Base-by-base conservation (phyloP, 2,113 vertebrate genomes). In the Ammodramus savannarum region DNA sequence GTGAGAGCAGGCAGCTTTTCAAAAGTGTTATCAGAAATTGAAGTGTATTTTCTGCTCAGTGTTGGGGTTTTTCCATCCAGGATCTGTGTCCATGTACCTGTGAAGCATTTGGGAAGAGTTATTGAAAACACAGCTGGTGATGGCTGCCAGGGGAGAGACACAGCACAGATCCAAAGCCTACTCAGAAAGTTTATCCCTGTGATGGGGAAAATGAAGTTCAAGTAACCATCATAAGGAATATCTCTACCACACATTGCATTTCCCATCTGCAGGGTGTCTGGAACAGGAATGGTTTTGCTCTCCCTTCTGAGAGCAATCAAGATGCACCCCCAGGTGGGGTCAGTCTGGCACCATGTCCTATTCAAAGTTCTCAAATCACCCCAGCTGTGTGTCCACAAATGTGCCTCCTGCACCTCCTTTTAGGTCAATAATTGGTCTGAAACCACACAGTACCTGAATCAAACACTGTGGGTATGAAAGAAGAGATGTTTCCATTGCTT, bases 121-220 rank as follows among this genome's bases (percentile, higher is more conserved):
- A 65, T 6, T 85, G 82, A 78, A 91, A 91, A 61, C 74, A 21
- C 68, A 90, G 79, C 90, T 95, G 92, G 72, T 79, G 85, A 11
- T 73, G 67, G 34, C 80, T 90, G 29, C 71, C 55, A 11, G 62
- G 67, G 57, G 78, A 57, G 44, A 91, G 62, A 6, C 62, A 38
- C 23, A 26, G 38, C 26, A 21, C 25, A 41, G 41, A 11, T 74
- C 46, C 88, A 79, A 14, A 80, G 44, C 48, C 69, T 19, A 2
- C 23, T 44, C 16, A 9, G 77, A 67, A 66, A 74, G 41, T 22
- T 79, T 57, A 21, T 76, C 66, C 65, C 3, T 69, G 43, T 46
- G 66, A 72, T 81, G 52, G 77, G 48, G 36, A 66, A 73, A 85
- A 74, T 21, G 29, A 85, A 38, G 13, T 66, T 58, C 16, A 59